A percentile compares a stretch with the other conserved stretches of the same genome.
phyloP scores from a whole-genome alignment of 1,140 invertebrate species.

The Drosophila mayri region DNA sequence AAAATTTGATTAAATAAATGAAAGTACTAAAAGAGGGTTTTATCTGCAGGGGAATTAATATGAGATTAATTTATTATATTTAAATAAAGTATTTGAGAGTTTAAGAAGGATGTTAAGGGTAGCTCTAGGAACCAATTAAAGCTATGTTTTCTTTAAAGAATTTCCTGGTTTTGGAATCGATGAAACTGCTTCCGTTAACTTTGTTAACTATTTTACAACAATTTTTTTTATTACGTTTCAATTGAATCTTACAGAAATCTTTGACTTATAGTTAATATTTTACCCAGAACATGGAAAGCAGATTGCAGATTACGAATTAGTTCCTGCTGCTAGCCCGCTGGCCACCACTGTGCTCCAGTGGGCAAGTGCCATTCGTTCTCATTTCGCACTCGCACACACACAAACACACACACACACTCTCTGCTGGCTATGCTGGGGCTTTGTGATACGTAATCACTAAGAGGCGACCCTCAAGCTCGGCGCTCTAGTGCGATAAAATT shows the following conservation, averaged over 20 bases:
- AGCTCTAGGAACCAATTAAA: not conserved
- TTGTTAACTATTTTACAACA: conserved; percentile 1
- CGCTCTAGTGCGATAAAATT: conserved; percentile 59
- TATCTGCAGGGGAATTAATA: not conserved
- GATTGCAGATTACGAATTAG: conserved; percentile 4
- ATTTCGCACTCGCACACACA: conserved; percentile 4
- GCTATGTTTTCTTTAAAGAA: too few relatives aligned
- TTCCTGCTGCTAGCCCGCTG: not conserved
- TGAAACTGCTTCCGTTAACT: not conserved
- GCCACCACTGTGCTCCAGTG: conserved; percentile 14
- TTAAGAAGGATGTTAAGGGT: not conserved
- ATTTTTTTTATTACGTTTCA: not conserved
- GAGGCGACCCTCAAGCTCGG: conserved; percentile 52
- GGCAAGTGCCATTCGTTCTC: conserved; percentile 14
- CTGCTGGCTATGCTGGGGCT: conserved; percentile 18
- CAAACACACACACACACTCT: not conserved
- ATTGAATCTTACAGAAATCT: conserved; percentile 1
- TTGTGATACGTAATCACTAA: conserved; percentile 56
- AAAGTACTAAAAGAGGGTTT: not conserved
- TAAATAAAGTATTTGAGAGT: not conserved
- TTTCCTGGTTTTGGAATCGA: not conserved
- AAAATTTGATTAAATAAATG: not conserved
- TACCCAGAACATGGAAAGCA: not conserved
- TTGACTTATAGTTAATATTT: not conserved
- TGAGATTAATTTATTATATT: not conserved